Conservation (phyloP, 1,140 invertebrate species). For the Lamellibrachia luymesi region DNA sequence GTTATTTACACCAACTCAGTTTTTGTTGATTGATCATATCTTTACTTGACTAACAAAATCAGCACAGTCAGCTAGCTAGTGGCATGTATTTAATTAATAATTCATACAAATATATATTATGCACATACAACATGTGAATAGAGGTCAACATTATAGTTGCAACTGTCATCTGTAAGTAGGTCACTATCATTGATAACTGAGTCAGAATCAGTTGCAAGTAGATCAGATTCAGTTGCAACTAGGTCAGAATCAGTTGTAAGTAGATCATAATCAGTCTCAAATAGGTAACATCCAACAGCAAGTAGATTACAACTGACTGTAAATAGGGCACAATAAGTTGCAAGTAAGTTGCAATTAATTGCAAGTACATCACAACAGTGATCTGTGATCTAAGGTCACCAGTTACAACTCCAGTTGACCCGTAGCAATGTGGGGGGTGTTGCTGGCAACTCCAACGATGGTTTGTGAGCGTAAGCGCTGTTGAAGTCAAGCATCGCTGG, state of each 20-base stretch:
- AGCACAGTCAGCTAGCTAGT: neutral
- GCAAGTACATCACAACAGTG: neutral
- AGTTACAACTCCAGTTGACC: conserved; percentile 19
- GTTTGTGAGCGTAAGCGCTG: neutral
- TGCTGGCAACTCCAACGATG: neutral
- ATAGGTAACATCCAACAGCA: no score
- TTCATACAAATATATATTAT: neutral
- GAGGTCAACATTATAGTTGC: no score
- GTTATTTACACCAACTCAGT: no score
- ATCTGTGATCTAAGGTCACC: neutral
- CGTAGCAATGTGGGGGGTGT: neutral
- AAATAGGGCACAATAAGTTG: neutral
- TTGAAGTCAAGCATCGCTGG: conserved; percentile 16
- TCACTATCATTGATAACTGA: no score
- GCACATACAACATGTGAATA: neutral
- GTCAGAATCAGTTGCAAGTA: no score
- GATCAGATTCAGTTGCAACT: neutral
- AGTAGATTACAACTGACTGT: neutral
- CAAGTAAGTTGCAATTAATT: neutral
- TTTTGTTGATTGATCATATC: no score
- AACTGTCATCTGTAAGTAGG: no score
- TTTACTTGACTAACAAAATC: no score
- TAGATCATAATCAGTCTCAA: neutral
- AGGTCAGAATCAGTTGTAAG: neutral
- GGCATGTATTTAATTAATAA: neutral